Evolutionary conservation across 2,797 vertebrate genomes (phyloP).

Genomic region (Sebastes itinus): DNA sequence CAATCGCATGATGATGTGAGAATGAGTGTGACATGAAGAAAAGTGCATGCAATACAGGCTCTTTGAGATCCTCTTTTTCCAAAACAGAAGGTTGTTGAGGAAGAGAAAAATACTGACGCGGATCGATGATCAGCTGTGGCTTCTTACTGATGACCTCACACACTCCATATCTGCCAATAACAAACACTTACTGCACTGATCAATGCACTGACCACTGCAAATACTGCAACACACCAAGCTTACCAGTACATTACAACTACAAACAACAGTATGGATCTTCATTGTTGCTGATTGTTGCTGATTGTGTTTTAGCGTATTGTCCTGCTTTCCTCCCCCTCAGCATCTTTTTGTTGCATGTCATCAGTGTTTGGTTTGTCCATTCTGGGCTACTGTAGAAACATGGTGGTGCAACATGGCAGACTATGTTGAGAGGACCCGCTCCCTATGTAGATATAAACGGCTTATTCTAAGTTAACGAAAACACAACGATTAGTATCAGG

Average conservation of each 20-base stretch:
- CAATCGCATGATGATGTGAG: background rate
- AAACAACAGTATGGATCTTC: background rate
- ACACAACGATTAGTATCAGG: too few species aligned
- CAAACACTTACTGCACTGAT: constrained; percentile 31
- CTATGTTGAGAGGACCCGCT: too few species aligned
- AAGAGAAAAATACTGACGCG: background rate
- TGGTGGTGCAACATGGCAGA: too few species aligned
- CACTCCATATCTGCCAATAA: constrained; percentile 6
- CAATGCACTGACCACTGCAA: constrained; percentile 22
- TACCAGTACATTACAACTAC: background rate
- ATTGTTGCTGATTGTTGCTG: background rate
- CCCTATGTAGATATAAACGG: too few species aligned
- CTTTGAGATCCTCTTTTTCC: background rate
- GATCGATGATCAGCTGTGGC: constrained; percentile 15
- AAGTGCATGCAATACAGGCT: background rate
- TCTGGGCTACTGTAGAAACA: too few species aligned
- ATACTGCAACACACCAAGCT: background rate
- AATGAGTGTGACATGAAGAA: background rate
- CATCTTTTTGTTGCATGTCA: background rate
- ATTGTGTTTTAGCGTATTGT: background rate
- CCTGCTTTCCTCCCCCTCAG: background rate
- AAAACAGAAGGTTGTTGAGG: background rate
- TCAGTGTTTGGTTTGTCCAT: background rate
- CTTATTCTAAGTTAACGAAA: too few species aligned
- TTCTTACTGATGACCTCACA: constrained; percentile 5